Base-by-base conservation (phyloP, 2,797 vertebrate species). In the Micromesistius poutassou region DNA sequence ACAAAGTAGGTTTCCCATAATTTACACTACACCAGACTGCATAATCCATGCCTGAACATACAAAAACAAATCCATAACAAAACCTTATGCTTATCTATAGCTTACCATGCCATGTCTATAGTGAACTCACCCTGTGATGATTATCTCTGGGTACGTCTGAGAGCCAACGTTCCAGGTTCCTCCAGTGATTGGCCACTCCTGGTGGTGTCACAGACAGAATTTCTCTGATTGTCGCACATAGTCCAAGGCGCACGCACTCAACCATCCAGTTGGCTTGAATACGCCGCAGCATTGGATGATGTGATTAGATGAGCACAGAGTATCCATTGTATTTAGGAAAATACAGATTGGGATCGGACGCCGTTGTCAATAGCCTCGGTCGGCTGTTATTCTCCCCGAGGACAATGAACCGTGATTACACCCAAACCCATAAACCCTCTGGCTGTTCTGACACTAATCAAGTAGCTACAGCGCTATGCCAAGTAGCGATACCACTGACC, bases 151-250 rank as follows among this genome's bases (percentile, higher is more conserved):
- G 89, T 96, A 98, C 33, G 96, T 96, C 84, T 97, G 96, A 36
- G 96, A 94, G 80, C 98, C 98, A 36, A 98, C 91, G 6, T 96
- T 99, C 98, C 98, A 99, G 0, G 95, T 95, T 79, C 98, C 98
- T 81, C 98, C 98, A 83, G 85, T 95, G 80, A 99, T 80, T 35
- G 98, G 98, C 98, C 98, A 99, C 85, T 98, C 97, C 98, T 99
- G 90, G 89, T 80, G 87, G 8, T 66, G 73, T 71, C 10, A 80
- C 30, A 89, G 16, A 81, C 31, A 86, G 1, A 79, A 73, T 9
- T 12, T 33, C 14, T 1, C 16, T 74, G 7, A 30, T 76, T 79
- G 71, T 71, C 73, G 42, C 77, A 13, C 78, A 77, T 75, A 74
- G 62, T 66, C n/a, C 62, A 28, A 66, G n/a, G 25, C n/a, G 1